These are phyloP conservation scores for Pagrus major DNA, from an alignment of 2,113 vertebrate species.

Conservation along the genomic window DNA sequence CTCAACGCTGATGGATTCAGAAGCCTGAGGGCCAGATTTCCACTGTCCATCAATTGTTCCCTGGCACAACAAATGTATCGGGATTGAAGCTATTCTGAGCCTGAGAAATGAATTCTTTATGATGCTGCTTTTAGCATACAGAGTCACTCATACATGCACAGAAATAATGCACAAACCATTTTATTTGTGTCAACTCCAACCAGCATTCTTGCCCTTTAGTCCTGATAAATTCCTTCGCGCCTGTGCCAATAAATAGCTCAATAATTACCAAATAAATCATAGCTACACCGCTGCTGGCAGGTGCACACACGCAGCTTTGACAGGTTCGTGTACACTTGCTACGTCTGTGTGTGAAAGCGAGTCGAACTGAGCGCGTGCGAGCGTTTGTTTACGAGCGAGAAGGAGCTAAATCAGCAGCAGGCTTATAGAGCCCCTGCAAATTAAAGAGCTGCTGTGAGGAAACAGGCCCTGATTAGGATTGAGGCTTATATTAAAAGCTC, in stretches of 20 bases:
- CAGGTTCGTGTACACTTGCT: not conserved
- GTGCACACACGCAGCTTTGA: not conserved
- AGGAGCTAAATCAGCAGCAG: slow-evolving; percentile 39
- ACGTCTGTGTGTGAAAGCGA: not conserved
- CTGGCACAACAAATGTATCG: slow-evolving; percentile 28
- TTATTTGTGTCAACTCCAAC: not conserved
- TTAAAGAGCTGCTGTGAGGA: slow-evolving; percentile 45
- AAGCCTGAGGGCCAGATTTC: slow-evolving; percentile 23
- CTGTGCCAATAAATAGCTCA: slow-evolving; percentile 19
- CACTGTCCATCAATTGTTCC: slow-evolving; percentile 35
- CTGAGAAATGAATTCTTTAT: slow-evolving; percentile 36
- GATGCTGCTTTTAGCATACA: slow-evolving; percentile 26
- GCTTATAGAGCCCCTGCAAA: slow-evolving; percentile 41
- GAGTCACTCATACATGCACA: not conserved
- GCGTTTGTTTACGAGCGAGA: slow-evolving; percentile 30
- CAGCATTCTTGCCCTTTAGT: not conserved
- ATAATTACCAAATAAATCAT: slow-evolving; percentile 46
- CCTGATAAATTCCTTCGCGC: not conserved
- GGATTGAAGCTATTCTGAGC: slow-evolving; percentile 12
- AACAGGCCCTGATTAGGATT: slow-evolving; percentile 39
- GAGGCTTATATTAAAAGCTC: slow-evolving; percentile 60
- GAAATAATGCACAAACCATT: slow-evolving; percentile 6
- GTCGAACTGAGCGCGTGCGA: not conserved
- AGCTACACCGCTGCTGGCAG: slow-evolving; percentile 11
- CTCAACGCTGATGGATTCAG: slow-evolving; percentile 29